These are phyloP conservation scores for Aleiodes sp. DNA, from an alignment of 1,140 invertebrate species.

Conservation along the genomic window DNA sequence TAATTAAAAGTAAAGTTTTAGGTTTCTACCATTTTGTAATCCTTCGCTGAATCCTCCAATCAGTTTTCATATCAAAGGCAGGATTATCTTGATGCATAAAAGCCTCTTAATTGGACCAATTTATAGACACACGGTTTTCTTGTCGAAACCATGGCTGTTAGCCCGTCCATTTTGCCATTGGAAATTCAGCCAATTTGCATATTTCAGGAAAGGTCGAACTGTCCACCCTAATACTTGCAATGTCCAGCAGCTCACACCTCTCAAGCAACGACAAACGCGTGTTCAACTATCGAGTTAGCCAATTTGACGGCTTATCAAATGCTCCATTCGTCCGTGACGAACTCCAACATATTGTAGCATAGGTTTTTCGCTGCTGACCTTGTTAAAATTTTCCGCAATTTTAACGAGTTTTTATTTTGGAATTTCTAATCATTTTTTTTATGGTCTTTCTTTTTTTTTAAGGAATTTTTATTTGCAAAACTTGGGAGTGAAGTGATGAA, in stretches of 20 bases:
- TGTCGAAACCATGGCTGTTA: background rate
- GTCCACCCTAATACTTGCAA: too few species aligned
- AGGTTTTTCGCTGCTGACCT: background rate
- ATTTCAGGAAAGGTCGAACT: background rate
- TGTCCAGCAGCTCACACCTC: background rate
- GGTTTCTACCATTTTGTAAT: too few species aligned
- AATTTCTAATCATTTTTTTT: background rate
- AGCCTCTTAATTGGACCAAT: constrained; percentile 11
- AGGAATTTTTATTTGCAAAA: too few species aligned
- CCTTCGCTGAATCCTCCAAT: constrained; percentile 3
- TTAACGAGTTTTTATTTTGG: background rate
- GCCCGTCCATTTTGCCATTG: background rate
- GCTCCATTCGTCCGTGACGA: background rate
- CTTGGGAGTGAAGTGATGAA: too few species aligned
- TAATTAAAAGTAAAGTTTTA: background rate
- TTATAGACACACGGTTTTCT: constrained; percentile 7
- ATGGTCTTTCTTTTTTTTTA: too few species aligned
- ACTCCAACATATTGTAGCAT: background rate
- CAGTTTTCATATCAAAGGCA: background rate
- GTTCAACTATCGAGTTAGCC: background rate
- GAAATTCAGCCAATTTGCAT: background rate
- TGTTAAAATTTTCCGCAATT: background rate
- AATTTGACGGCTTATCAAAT: constrained; percentile 6
- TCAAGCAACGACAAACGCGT: background rate
- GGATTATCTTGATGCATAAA: background rate